Percentiles rank a stretch among this genome's conserved stretches.
phyloP scores from a whole-genome alignment of 2,888 invertebrate genomes.

The Apantesis nais region DNA sequence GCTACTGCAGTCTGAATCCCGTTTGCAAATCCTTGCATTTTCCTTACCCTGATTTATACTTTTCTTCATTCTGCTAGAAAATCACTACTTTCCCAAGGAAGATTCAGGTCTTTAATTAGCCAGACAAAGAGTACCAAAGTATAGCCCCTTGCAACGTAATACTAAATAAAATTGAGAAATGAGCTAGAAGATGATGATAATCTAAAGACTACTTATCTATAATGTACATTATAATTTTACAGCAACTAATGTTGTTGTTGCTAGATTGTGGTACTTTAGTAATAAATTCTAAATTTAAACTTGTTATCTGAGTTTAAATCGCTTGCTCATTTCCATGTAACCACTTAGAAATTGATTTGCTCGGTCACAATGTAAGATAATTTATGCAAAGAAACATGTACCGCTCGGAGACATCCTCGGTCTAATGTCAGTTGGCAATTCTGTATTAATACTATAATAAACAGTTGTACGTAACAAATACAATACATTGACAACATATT shows the following conservation, averaged over 20 bases:
- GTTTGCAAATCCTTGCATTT: not conserved
- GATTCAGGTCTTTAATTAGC: no score
- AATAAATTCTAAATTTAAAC: constrained; percentile 42
- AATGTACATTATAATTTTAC: constrained; percentile 16
- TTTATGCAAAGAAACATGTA: constrained; percentile 81
- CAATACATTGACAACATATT: constrained; percentile 54
- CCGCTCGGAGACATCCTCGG: constrained; percentile 73
- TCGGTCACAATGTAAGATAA: constrained; percentile 62
- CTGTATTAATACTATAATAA: constrained; percentile 62
- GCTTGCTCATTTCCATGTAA: constrained; percentile 48
- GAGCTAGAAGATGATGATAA: no score
- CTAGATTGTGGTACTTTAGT: constrained; percentile 9
- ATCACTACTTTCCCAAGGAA: not conserved
- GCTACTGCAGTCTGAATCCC: not conserved
- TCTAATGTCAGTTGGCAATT: constrained; percentile 66
- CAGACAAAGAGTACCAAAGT: no score
- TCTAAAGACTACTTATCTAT: not conserved
- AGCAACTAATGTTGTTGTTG: constrained; percentile 21
- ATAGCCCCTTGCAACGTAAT: no score
- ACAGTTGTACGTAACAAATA: constrained; percentile 60
- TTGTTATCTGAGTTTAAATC: constrained; percentile 49
- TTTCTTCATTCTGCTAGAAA: not conserved
- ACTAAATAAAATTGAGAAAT: no score
- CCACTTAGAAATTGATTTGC: constrained; percentile 59
- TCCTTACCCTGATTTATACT: not conserved